Conservation (phyloP, 2,797 vertebrate genomes). For the Tinamus major region DNA sequence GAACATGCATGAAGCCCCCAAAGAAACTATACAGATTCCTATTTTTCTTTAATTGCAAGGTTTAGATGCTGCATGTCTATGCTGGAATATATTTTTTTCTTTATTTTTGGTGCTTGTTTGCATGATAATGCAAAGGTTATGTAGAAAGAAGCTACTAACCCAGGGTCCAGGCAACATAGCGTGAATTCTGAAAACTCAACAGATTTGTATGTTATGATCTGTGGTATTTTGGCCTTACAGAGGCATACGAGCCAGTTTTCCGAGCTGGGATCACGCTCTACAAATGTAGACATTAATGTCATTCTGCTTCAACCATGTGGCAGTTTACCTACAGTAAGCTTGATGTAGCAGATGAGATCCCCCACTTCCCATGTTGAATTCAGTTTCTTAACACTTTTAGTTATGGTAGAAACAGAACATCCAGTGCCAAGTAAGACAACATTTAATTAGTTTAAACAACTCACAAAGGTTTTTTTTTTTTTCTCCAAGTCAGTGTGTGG, state of each 20-base stretch:
- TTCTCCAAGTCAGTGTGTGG: not conserved
- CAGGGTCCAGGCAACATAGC: not conserved
- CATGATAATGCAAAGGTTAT: not conserved
- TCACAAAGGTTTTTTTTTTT: not conserved
- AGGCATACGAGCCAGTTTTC: not conserved
- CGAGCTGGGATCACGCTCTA: constrained; percentile 17
- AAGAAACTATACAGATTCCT: not conserved
- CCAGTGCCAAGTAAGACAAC: not conserved
- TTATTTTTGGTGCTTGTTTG: not conserved
- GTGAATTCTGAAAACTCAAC: not conserved
- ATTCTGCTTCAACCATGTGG: not conserved
- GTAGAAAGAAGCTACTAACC: not conserved
- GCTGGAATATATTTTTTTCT: not conserved
- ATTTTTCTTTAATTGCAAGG: not conserved
- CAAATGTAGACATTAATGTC: not conserved
- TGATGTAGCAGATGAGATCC: constrained; percentile 1
- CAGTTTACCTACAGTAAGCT: not conserved
- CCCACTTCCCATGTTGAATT: not conserved
- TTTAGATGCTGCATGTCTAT: not conserved
- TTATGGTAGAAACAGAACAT: not conserved
- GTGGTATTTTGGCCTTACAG: not conserved
- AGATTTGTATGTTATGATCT: not conserved
- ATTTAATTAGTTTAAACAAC: not conserved
- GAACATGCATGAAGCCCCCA: not conserved
- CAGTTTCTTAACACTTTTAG: not conserved